A percentile compares a stretch with the other conserved stretches of the same genome.
These are phyloP conservation scores for Cyanistes caeruleus DNA, from an alignment of 2,113 vertebrate species.

Conservation along the genomic window DNA sequence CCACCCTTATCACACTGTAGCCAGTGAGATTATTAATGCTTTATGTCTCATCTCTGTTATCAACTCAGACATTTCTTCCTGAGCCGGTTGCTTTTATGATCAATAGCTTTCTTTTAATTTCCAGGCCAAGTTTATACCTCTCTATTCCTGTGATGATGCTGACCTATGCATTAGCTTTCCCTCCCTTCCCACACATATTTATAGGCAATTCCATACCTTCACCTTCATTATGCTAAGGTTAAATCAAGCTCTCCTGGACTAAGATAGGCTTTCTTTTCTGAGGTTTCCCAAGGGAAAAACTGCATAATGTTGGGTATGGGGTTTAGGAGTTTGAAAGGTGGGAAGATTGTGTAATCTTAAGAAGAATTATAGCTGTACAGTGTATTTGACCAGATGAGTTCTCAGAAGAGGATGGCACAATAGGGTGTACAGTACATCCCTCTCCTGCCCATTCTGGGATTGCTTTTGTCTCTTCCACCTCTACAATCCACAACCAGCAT, in stretches of 20 bases:
- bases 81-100: background rate
- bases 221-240: background rate
- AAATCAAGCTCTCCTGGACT: background rate
- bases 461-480: background rate
- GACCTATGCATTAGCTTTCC: background rate
- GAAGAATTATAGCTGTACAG: background rate
- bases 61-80: background rate
- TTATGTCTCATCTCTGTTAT: background rate
- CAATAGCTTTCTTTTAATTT: background rate
- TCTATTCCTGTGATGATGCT: background rate
- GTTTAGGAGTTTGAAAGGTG: background rate
- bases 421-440: background rate
- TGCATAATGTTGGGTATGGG: background rate
- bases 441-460: background rate
- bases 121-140: background rate
- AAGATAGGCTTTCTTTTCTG: background rate
- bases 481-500: background rate
- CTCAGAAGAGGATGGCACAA: background rate
- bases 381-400: background rate
- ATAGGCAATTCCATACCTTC: background rate
- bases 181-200: background rate
- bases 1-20: background rate
- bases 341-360: background rate
- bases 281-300: background rate
- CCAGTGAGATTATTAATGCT: background rate